Conservation (phyloP, 2,888 invertebrate species). For the Sceliomorpha sp. region DNA sequence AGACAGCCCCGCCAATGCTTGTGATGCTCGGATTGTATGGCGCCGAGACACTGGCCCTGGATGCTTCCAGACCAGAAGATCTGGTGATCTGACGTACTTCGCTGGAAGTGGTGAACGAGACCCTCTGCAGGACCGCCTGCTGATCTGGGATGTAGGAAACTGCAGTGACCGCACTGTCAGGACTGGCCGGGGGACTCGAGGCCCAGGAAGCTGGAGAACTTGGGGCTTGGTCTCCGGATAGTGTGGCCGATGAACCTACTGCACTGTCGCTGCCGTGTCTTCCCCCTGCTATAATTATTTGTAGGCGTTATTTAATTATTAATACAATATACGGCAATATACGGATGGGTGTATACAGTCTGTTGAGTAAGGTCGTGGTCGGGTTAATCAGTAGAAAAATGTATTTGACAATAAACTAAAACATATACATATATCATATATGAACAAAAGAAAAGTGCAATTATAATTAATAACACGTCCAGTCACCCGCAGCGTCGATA, state of each 20-base stretch:
- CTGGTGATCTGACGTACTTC: conserved; percentile 81
- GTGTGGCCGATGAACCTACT: conserved; percentile 84
- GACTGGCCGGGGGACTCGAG: conserved; percentile 83
- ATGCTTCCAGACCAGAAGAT: conserved; percentile 68
- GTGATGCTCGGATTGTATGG: conserved; percentile 83
- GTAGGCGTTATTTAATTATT: too few species aligned
- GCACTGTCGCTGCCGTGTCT: conserved; percentile 83
- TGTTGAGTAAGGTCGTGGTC: too few species aligned
- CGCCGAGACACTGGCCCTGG: conserved; percentile 65
- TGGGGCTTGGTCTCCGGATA: conserved; percentile 82
- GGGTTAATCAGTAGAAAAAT: too few species aligned
- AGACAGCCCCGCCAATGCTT: conserved; percentile 85
- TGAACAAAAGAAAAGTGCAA: too few species aligned
- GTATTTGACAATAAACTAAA: too few species aligned
- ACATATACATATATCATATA: too few species aligned
- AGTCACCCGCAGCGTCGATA: too few species aligned
- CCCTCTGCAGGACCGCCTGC: conserved; percentile 81
- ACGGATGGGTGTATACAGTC: too few species aligned
- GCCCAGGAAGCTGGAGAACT: conserved; percentile 84
- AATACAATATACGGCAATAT: too few species aligned
- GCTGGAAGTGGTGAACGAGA: conserved; percentile 84
- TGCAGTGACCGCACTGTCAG: conserved; percentile 82
- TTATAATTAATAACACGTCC: too few species aligned
- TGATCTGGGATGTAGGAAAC: conserved; percentile 83
- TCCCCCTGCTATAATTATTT: conserved; percentile 76